Conservation (phyloP, 2,797 vertebrate species). For the Heliangelus exortis region DNA sequence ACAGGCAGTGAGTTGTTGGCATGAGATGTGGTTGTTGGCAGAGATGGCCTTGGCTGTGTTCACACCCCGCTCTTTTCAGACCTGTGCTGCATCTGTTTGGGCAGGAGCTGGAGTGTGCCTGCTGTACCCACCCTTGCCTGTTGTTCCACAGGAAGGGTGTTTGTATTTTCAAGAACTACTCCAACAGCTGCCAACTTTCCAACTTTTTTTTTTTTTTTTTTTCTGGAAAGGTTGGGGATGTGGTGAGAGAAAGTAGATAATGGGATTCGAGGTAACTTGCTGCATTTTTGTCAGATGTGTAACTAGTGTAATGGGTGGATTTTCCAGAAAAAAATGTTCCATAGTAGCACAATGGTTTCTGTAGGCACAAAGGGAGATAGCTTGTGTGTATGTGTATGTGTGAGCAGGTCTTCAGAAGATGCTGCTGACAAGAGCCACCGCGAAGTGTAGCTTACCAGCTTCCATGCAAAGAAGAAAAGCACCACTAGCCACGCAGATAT, state of each 20-base stretch:
- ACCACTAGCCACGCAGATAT: background rate
- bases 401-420: background rate
- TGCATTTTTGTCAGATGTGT: background rate
- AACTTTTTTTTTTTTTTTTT: too few species aligned
- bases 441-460: accelerated
- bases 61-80: background rate
- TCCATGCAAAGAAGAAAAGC: background rate
- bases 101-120: background rate
- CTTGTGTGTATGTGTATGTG: too few species aligned
- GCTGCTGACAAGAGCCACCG: background rate
- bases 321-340: background rate
- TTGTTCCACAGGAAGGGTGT: background rate
- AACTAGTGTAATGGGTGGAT: background rate
- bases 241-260: background rate
- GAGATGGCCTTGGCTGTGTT: background rate
- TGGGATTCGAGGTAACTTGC: background rate
- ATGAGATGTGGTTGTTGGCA: too few species aligned
- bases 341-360: background rate
- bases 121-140: accelerated
- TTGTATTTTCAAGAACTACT: background rate
- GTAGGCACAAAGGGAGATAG: background rate
- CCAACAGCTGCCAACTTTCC: background rate
- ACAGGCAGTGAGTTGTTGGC: accelerated
- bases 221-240: background rate
- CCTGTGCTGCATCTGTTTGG: background rate